Evolutionary conservation across 2,888 invertebrate species (phyloP).

Genomic region (Diaprepes abbreviatus): DNA sequence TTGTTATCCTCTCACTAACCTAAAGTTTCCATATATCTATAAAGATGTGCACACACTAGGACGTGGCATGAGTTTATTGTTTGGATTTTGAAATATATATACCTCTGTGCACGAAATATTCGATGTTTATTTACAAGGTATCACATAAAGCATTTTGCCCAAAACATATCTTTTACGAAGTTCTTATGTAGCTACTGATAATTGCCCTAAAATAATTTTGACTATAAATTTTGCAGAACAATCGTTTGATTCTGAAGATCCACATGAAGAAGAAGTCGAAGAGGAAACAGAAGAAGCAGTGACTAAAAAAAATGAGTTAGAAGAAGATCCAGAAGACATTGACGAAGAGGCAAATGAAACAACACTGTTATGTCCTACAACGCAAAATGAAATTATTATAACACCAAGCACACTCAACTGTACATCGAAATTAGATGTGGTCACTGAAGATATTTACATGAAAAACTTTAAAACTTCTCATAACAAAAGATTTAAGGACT

Average conservation of each 20-base stretch:
- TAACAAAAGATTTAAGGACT: slow-evolving; percentile 45
- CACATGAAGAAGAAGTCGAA: slow-evolving; percentile 8
- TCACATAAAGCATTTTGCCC: slow-evolving; percentile 1
- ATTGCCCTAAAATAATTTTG: background rate
- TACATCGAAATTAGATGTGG: slow-evolving; percentile 47
- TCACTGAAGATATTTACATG: slow-evolving; percentile 50
- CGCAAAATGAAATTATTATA: slow-evolving; percentile 67
- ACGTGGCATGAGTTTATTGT: background rate
- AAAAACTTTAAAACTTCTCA: slow-evolving; percentile 47
- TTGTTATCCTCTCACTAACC: background rate
- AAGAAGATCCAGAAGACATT: slow-evolving; percentile 59
- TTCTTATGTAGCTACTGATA: background rate
- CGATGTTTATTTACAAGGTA: slow-evolving; percentile 10
- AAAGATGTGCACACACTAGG: background rate
- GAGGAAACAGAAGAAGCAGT: background rate
- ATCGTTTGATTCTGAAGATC: slow-evolving; percentile 18
- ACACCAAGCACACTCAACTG: slow-evolving; percentile 60
- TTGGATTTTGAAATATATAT: slow-evolving; percentile 6
- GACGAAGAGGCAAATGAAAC: slow-evolving; percentile 70
- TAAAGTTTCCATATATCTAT: background rate
- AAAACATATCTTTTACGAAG: background rate
- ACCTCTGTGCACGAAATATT: slow-evolving; percentile 12
- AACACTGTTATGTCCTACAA: slow-evolving; percentile 68
- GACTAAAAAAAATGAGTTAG: slow-evolving; percentile 29
- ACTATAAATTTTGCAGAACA: slow-evolving; percentile 6